These are phyloP conservation scores for Pelochelys cantorii DNA, from an alignment of 2,797 vertebrate species.

Conservation along the genomic window DNA sequence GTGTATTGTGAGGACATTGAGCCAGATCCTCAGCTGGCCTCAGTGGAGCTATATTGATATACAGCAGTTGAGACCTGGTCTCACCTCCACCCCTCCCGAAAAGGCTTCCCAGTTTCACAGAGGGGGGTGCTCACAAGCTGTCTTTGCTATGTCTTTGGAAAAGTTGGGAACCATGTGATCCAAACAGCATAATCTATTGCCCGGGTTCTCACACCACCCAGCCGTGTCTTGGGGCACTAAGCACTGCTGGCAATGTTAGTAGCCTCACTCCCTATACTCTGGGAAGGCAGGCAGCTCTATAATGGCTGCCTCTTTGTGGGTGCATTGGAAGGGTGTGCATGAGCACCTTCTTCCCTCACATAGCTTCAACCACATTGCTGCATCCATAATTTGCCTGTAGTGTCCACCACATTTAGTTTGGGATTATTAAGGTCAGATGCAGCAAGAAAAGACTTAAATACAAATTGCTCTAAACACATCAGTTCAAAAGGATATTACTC, in stretches of 20 bases:
- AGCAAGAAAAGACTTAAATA: conserved; percentile 79
- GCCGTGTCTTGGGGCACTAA: neutral
- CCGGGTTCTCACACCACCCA: neutral
- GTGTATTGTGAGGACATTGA: neutral
- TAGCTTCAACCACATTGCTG: neutral
- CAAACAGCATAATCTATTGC: neutral
- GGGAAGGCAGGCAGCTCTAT: neutral
- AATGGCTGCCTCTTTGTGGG: neutral
- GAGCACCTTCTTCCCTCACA: neutral
- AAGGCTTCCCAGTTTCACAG: neutral
- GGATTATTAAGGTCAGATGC: conserved; percentile 42
- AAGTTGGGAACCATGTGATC: neutral
- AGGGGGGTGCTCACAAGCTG: neutral
- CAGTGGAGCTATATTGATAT: neutral
- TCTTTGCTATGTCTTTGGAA: neutral
- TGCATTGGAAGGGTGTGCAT: neutral
- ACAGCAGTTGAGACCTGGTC: neutral
- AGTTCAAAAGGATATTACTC: conserved; percentile 79
- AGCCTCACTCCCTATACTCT: fast-evolving
- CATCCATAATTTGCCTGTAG: neutral
- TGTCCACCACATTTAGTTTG: neutral
- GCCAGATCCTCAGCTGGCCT: neutral
- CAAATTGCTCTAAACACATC: conserved; percentile 64
- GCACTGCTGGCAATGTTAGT: neutral
- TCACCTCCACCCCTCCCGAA: neutral